These are phyloP conservation scores for Caenorhabditis sp. DNA, from an alignment of 2,888 invertebrate genomes.

Conservation along the genomic window DNA sequence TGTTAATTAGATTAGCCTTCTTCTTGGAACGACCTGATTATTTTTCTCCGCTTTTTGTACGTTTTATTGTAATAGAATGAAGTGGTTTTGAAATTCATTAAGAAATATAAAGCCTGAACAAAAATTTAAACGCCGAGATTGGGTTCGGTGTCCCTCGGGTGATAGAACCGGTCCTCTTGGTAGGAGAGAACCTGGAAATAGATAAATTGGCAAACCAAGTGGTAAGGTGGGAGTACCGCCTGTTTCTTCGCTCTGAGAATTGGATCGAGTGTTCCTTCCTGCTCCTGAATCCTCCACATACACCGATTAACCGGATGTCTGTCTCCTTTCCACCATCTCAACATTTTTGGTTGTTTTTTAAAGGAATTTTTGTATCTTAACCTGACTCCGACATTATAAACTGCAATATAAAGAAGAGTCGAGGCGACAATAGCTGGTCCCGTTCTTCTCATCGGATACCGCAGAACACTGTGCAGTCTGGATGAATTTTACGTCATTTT, in stretches of 20 bases:
- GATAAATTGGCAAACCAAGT: neutral
- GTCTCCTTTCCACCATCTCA: slow-evolving; percentile 56
- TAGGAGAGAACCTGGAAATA: slow-evolving; percentile 47
- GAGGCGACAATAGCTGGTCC: slow-evolving; percentile 39
- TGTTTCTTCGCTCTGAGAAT: slow-evolving; percentile 36
- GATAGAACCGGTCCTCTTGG: slow-evolving; percentile 47
- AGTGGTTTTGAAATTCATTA: slow-evolving; percentile 10
- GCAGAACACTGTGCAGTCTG: slow-evolving; percentile 38
- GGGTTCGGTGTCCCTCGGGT: slow-evolving; percentile 28
- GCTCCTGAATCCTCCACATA: slow-evolving; percentile 48
- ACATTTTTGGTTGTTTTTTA: neutral
- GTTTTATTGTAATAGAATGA: slow-evolving; percentile 35
- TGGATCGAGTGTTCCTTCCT: slow-evolving; percentile 34
- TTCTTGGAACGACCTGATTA: slow-evolving; percentile 24
- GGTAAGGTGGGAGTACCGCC: slow-evolving; percentile 10
- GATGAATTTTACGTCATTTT: neutral
- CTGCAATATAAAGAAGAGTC: slow-evolving; percentile 23
- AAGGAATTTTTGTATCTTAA: neutral
- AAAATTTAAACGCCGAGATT: slow-evolving; percentile 24
- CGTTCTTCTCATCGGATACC: slow-evolving; percentile 29
- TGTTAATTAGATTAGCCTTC: slow-evolving; percentile 33
- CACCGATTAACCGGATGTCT: slow-evolving; percentile 50
- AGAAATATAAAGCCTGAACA: neutral
- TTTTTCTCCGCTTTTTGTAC: slow-evolving; percentile 28
- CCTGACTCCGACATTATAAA: slow-evolving; percentile 50